phyloP scores from a whole-genome alignment of 2,797 vertebrate genomes.

The Acrocephalus scirpaceus region DNA sequence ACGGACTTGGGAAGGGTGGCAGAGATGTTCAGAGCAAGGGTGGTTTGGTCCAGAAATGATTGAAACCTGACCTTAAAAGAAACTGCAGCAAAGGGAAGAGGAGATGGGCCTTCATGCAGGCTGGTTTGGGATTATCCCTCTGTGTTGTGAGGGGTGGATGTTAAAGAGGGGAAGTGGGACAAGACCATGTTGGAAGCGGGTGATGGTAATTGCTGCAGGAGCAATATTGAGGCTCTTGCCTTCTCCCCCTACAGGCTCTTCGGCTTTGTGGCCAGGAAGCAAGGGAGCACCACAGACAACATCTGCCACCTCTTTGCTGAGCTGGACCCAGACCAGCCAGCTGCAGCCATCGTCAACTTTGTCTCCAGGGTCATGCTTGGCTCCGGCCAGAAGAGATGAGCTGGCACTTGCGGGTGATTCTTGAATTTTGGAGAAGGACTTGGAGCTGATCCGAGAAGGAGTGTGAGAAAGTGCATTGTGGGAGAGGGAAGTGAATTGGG shows the following conservation, averaged over 20 bases:
- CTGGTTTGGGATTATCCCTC: not conserved
- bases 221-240: not conserved
- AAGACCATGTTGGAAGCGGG: not conserved
- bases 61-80: not conserved
- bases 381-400: constrained; percentile 91
- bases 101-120: not conserved
- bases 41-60: not conserved
- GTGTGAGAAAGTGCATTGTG: constrained; percentile 88
- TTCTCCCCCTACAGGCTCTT: constrained; percentile 85
- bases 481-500: constrained; percentile 80
- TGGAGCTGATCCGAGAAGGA: constrained; percentile 84
- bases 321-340: constrained; percentile 92
- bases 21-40: not conserved
- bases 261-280: constrained; percentile 96
- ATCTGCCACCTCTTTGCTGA: constrained; percentile 97
- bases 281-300: constrained; percentile 98
- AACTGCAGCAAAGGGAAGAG: not conserved
- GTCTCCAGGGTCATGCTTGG: constrained; percentile 93
- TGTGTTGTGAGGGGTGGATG: not conserved
- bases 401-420: constrained; percentile 64
- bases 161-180: not conserved
- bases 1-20: not conserved
- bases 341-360: constrained; percentile 96
- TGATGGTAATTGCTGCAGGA: not conserved
- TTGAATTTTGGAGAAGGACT: constrained; percentile 86